phyloP scores from a whole-genome alignment of 1,140 invertebrate genomes.

The Ruditapes philippinarum region DNA sequence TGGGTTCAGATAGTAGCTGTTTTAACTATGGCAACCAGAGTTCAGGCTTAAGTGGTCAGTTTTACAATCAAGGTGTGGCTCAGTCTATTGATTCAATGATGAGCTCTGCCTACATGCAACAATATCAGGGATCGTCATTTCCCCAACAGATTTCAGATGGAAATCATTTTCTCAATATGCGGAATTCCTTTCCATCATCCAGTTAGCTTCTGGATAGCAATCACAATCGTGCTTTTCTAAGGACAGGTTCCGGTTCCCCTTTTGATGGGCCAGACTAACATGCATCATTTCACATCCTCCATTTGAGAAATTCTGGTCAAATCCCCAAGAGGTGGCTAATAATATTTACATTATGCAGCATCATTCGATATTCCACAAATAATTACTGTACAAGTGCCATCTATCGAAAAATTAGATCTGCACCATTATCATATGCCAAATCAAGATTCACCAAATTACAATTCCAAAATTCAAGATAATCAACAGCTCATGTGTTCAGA shows the following conservation, averaged over 20 bases:
- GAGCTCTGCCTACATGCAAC: constrained; percentile 12
- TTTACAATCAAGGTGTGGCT: constrained; percentile 25
- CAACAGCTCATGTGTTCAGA: not conserved
- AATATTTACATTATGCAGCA: constrained; percentile 84
- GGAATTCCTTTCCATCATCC: constrained; percentile 39
- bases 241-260: constrained; percentile 27
- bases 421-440: constrained; percentile 83
- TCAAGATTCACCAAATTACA: constrained; percentile 74
- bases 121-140: constrained; percentile 19
- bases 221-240: not conserved
- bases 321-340: constrained; percentile 85
- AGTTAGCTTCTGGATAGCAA: not conserved
- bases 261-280: constrained; percentile 1
- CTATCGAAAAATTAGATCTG: constrained; percentile 78
- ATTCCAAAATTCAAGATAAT: constrained; percentile 58
- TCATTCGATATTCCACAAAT: constrained; percentile 79
- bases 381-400: constrained; percentile 83
- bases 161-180: constrained; percentile 16
- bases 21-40: constrained; percentile 16
- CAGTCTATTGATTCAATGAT: constrained; percentile 7
- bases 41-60: not conserved
- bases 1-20: constrained; percentile 15
- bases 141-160: not conserved
- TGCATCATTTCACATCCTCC: constrained; percentile 59
- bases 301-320: constrained; percentile 67